A percentile compares a stretch with the other conserved stretches of the same genome.
phyloP scores from a whole-genome alignment of 1,140 invertebrate genomes.

The Leguminivora glycinivorella region DNA sequence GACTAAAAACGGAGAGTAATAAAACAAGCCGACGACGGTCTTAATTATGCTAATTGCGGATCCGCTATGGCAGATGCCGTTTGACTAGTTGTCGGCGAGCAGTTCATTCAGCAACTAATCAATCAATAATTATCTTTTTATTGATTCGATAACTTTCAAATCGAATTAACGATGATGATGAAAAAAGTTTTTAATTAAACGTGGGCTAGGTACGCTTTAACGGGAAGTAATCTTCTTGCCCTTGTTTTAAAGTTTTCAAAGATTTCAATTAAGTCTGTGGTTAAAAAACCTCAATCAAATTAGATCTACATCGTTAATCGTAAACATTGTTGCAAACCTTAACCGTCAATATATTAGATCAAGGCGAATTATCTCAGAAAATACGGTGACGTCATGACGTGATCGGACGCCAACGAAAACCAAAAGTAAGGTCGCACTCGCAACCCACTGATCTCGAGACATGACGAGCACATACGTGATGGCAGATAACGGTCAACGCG shows the following conservation, averaged over 20 bases:
- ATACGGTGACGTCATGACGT: conserved; percentile 59
- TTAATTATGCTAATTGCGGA: conserved; percentile 21
- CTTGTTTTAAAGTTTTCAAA: conserved; percentile 8
- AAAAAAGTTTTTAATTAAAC: background rate
- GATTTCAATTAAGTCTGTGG: conserved; percentile 13
- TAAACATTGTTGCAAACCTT: conserved; percentile 27
- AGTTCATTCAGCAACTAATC: background rate
- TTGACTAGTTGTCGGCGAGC: background rate
- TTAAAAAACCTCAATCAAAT: conserved; percentile 8
- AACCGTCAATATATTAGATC: conserved; percentile 49
- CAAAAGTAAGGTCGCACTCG: conserved; percentile 47
- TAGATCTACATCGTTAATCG: conserved; percentile 29
- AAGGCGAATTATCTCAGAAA: conserved; percentile 50
- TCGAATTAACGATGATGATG: background rate
- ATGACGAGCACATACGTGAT: conserved; percentile 29
- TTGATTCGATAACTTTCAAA: background rate
- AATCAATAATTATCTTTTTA: background rate
- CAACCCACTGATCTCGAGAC: conserved; percentile 36
- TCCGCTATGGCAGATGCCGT: conserved; percentile 6
- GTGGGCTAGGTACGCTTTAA: background rate
- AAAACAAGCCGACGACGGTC: background rate
- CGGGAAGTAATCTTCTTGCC: background rate
- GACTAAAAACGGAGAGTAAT: conserved; percentile 10
- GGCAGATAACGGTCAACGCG: conserved; percentile 39
- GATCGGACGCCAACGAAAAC: conserved; percentile 51